Percentiles rank a stretch among this genome's conserved stretches.
phyloP scores from a whole-genome alignment of 92 coral and sea anemone species.

The Zoanthus solanderi region DNA sequence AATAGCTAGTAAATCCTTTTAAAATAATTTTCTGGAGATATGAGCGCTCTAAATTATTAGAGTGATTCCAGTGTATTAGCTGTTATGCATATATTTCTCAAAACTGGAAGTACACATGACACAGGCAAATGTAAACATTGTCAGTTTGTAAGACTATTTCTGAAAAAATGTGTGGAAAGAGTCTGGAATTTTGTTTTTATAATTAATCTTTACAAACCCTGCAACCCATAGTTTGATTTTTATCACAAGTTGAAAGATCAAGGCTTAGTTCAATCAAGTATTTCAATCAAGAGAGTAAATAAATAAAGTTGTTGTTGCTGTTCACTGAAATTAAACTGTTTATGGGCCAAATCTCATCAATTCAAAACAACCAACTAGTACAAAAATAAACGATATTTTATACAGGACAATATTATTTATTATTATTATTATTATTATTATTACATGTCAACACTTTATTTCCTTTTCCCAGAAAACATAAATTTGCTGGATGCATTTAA shows the following conservation, averaged over 20 bases:
- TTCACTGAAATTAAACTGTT: not conserved
- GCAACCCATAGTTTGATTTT: slow-evolving; percentile 19
- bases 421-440: no score
- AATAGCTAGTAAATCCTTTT: not conserved
- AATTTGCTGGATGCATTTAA: slow-evolving; percentile 12
- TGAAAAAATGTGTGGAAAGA: not conserved
- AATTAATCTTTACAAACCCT: not conserved
- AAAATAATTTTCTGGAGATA: not conserved
- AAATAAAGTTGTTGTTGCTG: not conserved
- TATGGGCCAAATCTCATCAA: not conserved
- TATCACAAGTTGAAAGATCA: slow-evolving; percentile 9
- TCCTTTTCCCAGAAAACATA: slow-evolving; percentile 10
- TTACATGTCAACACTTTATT: not conserved
- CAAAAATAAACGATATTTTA: not conserved
- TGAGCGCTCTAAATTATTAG: not conserved
- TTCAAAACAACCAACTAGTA: not conserved
- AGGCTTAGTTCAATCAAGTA: slow-evolving; percentile 10
- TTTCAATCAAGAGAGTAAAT: not conserved
- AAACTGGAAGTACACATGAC: slow-evolving; percentile 6
- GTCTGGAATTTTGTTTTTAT: not conserved
- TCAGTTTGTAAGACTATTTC: not conserved
- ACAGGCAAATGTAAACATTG: slow-evolving; percentile 10
- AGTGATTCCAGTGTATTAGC: not conserved
- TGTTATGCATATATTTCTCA: slow-evolving; percentile 11
- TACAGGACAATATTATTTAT: not conserved